phyloP scores from a whole-genome alignment of 2,797 vertebrate species.

The Brachyalestes nurse region DNA sequence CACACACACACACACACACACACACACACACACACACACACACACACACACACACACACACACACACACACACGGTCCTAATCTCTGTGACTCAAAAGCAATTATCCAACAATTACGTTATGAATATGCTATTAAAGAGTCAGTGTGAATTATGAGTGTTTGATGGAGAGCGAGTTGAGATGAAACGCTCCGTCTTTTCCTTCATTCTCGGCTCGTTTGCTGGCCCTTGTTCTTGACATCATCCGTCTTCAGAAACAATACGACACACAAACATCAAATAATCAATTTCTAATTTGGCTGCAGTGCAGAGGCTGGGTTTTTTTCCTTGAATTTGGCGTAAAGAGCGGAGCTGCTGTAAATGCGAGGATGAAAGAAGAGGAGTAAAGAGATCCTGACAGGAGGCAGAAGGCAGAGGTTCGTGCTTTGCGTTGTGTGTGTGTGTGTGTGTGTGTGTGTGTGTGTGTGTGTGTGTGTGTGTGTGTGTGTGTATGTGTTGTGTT shows the following conservation, averaged over 20 bases:
- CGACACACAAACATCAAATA: constrained; percentile 12
- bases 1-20: no score
- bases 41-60: neutral
- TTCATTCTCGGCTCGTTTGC: neutral
- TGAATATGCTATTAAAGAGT: constrained; percentile 12
- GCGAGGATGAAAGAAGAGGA: neutral
- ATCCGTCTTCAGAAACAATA: constrained; percentile 8
- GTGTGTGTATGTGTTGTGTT: neutral
- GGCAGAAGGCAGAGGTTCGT: neutral
- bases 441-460: neutral
- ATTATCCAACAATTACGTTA: constrained; percentile 23
- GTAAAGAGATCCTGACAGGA: neutral
- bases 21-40: neutral
- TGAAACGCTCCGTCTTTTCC: neutral
- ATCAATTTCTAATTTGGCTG: constrained; percentile 24
- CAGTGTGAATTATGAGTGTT: neutral
- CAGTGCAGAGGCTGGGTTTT: neutral
- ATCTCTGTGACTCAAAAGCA: constrained; percentile 26
- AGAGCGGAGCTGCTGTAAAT: neutral
- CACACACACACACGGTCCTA: neutral
- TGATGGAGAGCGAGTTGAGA: constrained; percentile 3
- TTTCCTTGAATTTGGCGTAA: no score
- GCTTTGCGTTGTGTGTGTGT: neutral
- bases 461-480: constrained; percentile 22
- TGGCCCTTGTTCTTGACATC: neutral